These are phyloP conservation scores for Scaeva pyrastri DNA, from an alignment of 2,888 invertebrate species.

Conservation along the genomic window DNA sequence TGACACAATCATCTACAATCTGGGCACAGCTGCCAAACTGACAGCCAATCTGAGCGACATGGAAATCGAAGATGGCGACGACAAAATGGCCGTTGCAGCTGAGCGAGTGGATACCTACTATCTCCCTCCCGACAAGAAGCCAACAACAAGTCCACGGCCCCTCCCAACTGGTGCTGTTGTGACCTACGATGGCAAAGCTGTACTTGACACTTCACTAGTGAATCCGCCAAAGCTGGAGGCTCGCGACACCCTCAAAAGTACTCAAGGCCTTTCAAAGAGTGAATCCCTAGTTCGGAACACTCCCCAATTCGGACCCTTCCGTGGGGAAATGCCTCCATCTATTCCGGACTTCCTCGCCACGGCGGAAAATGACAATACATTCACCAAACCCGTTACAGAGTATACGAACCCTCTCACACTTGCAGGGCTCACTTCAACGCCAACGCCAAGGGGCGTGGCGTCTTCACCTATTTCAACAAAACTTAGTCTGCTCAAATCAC, in stretches of 20 bases:
- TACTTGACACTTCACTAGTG: constrained; percentile 87
- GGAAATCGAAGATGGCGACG: constrained; percentile 82
- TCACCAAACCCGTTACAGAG: constrained; percentile 79
- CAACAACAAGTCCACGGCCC: constrained; percentile 77
- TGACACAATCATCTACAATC: constrained; percentile 80
- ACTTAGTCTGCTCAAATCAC: constrained; percentile 57
- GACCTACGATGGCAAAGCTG: constrained; percentile 90
- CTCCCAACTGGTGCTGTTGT: constrained; percentile 87
- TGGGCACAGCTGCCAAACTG: constrained; percentile 78
- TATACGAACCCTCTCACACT: constrained; percentile 77
- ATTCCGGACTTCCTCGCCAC: constrained; percentile 84
- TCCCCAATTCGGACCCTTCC: constrained; percentile 91
- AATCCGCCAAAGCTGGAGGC: constrained; percentile 83
- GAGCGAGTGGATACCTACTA: constrained; percentile 90
- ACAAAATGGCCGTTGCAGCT: constrained; percentile 89
- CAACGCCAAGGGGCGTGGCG: not conserved
- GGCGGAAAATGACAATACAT: constrained; percentile 80
- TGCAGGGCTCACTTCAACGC: constrained; percentile 50
- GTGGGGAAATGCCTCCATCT: constrained; percentile 89
- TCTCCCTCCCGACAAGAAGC: constrained; percentile 88
- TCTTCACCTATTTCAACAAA: constrained; percentile 59
- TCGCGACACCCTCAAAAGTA: constrained; percentile 77
- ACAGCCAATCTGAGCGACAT: constrained; percentile 84
- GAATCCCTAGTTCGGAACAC: constrained; percentile 87
- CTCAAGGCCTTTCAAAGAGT: constrained; percentile 84